These are phyloP conservation scores for Hormaphis cornu DNA, from an alignment of 1,140 invertebrate genomes.

Conservation along the genomic window DNA sequence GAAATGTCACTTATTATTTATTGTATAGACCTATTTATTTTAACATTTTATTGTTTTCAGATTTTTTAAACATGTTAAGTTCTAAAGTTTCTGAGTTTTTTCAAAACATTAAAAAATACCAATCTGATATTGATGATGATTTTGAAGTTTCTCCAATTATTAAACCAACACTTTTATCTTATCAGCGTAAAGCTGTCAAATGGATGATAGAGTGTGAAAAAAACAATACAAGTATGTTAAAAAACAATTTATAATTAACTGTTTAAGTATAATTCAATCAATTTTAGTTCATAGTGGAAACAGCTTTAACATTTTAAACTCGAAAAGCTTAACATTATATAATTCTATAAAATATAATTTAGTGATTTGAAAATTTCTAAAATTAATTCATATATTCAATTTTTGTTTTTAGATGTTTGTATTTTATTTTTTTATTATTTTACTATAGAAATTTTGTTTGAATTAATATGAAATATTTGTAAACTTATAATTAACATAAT, in stretches of 20 bases:
- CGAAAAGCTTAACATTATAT: not conserved
- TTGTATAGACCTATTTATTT: no score
- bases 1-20: no score
- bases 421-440: no score
- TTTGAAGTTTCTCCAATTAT: slow-evolving; percentile 6
- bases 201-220: slow-evolving; percentile 60
- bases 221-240: slow-evolving; percentile 6
- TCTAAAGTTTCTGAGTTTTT: not conserved
- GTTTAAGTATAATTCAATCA: not conserved
- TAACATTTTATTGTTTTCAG: not conserved
- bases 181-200: slow-evolving; percentile 55
- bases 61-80: not conserved
- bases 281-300: not conserved
- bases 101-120: not conserved
- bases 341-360: no score
- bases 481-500: not conserved
- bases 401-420: no score
- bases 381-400: no score
- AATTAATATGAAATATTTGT: not conserved
- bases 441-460: no score
- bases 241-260: slow-evolving; percentile 1
- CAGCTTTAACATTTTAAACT: not conserved
- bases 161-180: slow-evolving; percentile 49
- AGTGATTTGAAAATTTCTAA: no score
- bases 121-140: not conserved